Base-by-base conservation (phyloP, 2,797 vertebrate species). In the Pogoniulus pusillus region DNA sequence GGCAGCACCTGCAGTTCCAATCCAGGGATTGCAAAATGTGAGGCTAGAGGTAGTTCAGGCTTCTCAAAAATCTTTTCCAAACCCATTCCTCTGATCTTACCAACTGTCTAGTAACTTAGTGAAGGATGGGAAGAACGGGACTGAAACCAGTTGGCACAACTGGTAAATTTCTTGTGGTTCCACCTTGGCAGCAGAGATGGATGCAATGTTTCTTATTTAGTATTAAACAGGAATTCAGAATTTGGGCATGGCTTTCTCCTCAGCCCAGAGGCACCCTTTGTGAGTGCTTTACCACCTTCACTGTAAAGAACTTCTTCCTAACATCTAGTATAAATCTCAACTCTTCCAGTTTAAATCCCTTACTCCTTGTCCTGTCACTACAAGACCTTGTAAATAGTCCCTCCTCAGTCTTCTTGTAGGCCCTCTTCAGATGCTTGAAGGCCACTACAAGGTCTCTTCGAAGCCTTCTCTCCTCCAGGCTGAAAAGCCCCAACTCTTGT, bases 21-120 rank as follows among this genome's bases (percentile, higher is more conserved):
- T 16, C 37, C 47, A 27, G 14, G 13, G 23, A 30, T 37, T 45
- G 57, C 17, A 20, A 7, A 37, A 1, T 2, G 22, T 0, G 2
- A 27, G 27, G 9, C 14, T 76, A 53, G 57, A 10, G 4, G 5
- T 49, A 30, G n/a, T 19, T 43, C 13, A 15, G 15, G 17, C 30
- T 55, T 65, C 55, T 58, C 29, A 12, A 45, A 8, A 32, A 34
- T 2, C 4, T 69, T 72, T 73, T 82, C 9, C 68, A 86, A 43
- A 39, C 5, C 10, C 10, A 19, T 14, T 51, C 9, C 12, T 13
- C 32, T 53, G 20, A 58, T 39, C 24, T 73, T 66, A 83, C 9
- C 43, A 45, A 30, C 29, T 34, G 20, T 14, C 26, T 63, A 22
- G 26, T 43, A 66, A 75, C 10, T 65, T 54, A 54, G 30, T 16